These are phyloP conservation scores for Oligia strigilis DNA, from an alignment of 2,888 invertebrate genomes.

Conservation along the genomic window DNA sequence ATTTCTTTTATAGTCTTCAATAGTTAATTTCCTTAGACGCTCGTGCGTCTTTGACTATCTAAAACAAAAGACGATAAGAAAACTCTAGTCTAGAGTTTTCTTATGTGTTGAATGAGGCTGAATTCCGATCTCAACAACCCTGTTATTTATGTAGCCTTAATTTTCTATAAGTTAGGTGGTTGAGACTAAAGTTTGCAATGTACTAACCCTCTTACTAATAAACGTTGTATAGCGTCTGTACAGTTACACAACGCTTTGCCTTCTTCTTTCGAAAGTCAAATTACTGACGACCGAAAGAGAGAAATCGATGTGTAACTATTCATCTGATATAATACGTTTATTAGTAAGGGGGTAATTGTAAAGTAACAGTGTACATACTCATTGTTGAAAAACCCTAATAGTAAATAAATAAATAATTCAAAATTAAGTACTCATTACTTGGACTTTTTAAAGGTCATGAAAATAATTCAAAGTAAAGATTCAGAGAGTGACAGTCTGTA, in stretches of 20 bases:
- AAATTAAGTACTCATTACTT: not conserved
- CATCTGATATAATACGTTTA: too few relatives aligned
- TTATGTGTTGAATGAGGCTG: not conserved
- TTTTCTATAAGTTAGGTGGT: not conserved
- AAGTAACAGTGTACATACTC: not conserved
- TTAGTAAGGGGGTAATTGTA: not conserved
- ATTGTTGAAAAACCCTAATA: not conserved
- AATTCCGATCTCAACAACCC: not conserved
- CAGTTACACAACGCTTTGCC: too few relatives aligned
- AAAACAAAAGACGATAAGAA: not conserved
- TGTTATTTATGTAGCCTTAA: constrained; percentile 9
- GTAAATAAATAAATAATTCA: not conserved
- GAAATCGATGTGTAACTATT: too few relatives aligned
- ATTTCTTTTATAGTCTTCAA: constrained; percentile 17
- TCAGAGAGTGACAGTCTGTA: not conserved
- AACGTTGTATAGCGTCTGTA: too few relatives aligned
- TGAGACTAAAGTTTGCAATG: not conserved
- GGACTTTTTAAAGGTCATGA: not conserved
- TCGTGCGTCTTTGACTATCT: not conserved
- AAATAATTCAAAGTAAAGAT: constrained; percentile 2
- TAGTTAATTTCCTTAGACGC: not conserved
- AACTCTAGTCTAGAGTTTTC: not conserved
- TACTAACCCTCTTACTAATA: not conserved
- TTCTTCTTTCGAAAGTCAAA: too few relatives aligned
- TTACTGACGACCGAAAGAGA: too few relatives aligned